These are phyloP conservation scores for Agriopis marginaria DNA, from an alignment of 2,888 invertebrate genomes.

Conservation along the genomic window DNA sequence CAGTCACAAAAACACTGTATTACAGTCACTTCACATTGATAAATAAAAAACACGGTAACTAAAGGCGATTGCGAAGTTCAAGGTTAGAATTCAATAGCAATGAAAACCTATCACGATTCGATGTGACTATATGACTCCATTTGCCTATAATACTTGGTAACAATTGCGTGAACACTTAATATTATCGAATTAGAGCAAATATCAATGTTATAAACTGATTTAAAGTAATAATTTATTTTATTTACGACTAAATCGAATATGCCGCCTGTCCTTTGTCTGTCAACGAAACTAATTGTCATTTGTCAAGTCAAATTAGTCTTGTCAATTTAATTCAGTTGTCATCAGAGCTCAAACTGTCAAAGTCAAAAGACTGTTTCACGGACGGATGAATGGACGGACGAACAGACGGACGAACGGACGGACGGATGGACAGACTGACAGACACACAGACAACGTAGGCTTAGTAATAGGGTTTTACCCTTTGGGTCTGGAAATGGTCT, in stretches of 20 bases:
- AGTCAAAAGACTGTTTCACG: too few relatives aligned
- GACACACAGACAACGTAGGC: too few relatives aligned
- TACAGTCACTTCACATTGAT: conserved; percentile 17
- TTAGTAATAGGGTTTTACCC: too few relatives aligned
- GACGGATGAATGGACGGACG: too few relatives aligned
- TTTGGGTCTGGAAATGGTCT: too few relatives aligned
- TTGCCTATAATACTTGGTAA: not conserved
- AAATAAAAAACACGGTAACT: conserved; percentile 16
- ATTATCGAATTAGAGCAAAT: not conserved
- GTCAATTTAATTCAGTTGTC: not conserved
- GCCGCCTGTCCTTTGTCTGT: not conserved
- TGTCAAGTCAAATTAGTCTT: not conserved
- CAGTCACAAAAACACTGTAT: conserved; percentile 17
- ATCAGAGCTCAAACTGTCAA: too few relatives aligned
- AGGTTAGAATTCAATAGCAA: conserved; percentile 16
- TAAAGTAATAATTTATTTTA: not conserved
- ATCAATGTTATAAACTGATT: not conserved
- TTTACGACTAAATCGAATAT: conserved; percentile 12
- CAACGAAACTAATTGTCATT: too few relatives aligned
- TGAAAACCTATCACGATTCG: not conserved
- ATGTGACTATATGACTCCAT: not conserved
- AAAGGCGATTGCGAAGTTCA: conserved; percentile 19
- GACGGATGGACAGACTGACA: too few relatives aligned
- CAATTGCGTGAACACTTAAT: not conserved
- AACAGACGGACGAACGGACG: too few relatives aligned